Base-by-base conservation (phyloP, 1,140 invertebrate genomes). In the Tenebrio molitor region DNA sequence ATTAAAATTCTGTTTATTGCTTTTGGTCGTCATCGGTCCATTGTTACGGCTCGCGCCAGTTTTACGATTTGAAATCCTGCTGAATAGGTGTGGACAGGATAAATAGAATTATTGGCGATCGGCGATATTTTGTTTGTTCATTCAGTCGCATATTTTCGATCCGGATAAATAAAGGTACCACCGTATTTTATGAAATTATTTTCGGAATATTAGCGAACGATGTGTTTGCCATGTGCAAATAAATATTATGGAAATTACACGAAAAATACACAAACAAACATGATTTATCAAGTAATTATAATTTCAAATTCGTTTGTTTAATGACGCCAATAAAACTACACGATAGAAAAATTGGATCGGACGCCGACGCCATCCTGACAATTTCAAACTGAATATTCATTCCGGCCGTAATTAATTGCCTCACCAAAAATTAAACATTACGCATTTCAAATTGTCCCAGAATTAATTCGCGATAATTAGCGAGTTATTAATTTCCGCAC, bases 1-100 rank as follows among this genome's bases (percentile, higher is more conserved):
- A 82, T 82, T 82, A 81, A 81, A 82, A 82, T 76, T 81, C 78
- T 75, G 78, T 82, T 81, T 82, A 81, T 81, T 80, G 80, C 81
- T 76, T 79, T 58, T 69, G 69, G 71, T 71, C 74, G 77, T 73
- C 74, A 77, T 76, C 76, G 62, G 39, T 62, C 64, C 76, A 77
- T 58, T 78, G 80, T 79, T 78, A 77, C 75, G 69, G 65, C 74
- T 41, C 23, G 71, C 64, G 70, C 69, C 71, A 73, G 68, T 80
- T 80, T 82, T 79, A 80, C 76, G 78, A 80, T 81, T 81, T 78
- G 46, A 69, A 63, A 68, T 71, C 62, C 33, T 19, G 50, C 41
- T 70, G 74, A 77, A 74, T 77, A 81, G 79, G 80, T 81, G 79
- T 74, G 77, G 77, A 77, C 72, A 77, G 75, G 73, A 74, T 76